phyloP scores from a whole-genome alignment of 2,113 vertebrate genomes.

The Casuarius casuarius region DNA sequence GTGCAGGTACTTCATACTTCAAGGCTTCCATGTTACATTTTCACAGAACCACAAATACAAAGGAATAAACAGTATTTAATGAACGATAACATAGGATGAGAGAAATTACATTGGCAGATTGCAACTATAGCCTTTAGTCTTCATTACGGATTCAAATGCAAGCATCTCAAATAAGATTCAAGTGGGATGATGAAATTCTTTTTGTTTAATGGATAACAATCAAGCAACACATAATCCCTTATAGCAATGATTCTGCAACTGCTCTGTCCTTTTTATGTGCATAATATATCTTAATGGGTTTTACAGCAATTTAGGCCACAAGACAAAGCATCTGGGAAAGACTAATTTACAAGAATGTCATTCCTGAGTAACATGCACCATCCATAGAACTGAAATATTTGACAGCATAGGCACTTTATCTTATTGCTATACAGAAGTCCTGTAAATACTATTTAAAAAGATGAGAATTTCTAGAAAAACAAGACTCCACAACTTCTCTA shows the following conservation, averaged over 20 bases:
- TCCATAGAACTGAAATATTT: slow-evolving; percentile 22
- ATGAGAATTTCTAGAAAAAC: not conserved
- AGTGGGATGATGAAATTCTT: slow-evolving; percentile 67
- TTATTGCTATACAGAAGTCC: not conserved
- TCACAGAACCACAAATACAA: not conserved
- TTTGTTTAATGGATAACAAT: slow-evolving; percentile 65
- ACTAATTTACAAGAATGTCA: slow-evolving; percentile 57
- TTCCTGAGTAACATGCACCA: slow-evolving; percentile 11
- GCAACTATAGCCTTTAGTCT: slow-evolving; percentile 21
- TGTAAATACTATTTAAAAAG: not conserved
- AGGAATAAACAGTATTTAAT: not conserved
- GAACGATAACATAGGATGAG: not conserved
- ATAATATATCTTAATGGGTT: slow-evolving; percentile 74
- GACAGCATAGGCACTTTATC: not conserved
- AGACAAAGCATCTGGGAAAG: slow-evolving; percentile 72
- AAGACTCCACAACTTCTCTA: not conserved
- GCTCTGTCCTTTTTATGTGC: slow-evolving; percentile 62
- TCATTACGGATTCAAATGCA: slow-evolving; percentile 14
- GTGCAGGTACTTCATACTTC: not conserved
- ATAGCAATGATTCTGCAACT: slow-evolving; percentile 22
- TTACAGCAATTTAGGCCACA: slow-evolving; percentile 69
- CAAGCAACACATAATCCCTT: slow-evolving; percentile 66
- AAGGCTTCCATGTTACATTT: not conserved
- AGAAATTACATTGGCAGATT: not conserved
- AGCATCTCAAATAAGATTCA: slow-evolving; percentile 40